Percentiles rank a stretch among this genome's conserved stretches.
phyloP scores from a whole-genome alignment of 2,888 invertebrate species.

The Drosophila atripex region DNA sequence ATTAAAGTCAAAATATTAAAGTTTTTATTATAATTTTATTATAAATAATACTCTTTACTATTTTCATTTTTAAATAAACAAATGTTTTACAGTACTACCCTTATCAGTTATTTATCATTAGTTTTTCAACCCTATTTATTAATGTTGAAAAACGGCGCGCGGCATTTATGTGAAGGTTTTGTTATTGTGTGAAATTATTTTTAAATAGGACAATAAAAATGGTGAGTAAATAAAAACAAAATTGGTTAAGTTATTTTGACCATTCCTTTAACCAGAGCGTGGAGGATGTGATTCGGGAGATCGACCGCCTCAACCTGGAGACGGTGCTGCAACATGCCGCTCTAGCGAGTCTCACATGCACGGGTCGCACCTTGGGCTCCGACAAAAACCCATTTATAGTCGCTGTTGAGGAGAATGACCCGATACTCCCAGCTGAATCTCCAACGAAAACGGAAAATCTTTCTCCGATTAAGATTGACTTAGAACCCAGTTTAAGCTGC shows the following conservation, averaged over 20 bases:
- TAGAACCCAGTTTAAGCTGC: slow-evolving; percentile 42
- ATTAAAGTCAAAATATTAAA: not conserved
- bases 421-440: not conserved
- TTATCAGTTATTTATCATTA: not conserved
- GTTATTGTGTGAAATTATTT: not conserved
- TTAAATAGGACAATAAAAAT: slow-evolving; percentile 13
- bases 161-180: not conserved
- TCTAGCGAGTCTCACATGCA: slow-evolving; percentile 44
- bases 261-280: slow-evolving; percentile 45
- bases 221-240: slow-evolving; percentile 20
- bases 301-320: slow-evolving; percentile 40
- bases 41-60: not conserved
- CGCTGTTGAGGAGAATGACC: not conserved
- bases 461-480: not conserved
- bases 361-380: slow-evolving; percentile 75
- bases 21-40: not conserved
- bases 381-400: slow-evolving; percentile 51
- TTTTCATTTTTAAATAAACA: not conserved
- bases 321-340: slow-evolving; percentile 60
- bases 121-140: not conserved
- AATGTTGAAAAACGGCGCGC: not conserved
- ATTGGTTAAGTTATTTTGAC: no score
- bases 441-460: not conserved
- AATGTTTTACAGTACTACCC: not conserved
- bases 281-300: slow-evolving; percentile 44